phyloP scores from a whole-genome alignment of 2,797 vertebrate species.

The Otolemur crassicaudatus region DNA sequence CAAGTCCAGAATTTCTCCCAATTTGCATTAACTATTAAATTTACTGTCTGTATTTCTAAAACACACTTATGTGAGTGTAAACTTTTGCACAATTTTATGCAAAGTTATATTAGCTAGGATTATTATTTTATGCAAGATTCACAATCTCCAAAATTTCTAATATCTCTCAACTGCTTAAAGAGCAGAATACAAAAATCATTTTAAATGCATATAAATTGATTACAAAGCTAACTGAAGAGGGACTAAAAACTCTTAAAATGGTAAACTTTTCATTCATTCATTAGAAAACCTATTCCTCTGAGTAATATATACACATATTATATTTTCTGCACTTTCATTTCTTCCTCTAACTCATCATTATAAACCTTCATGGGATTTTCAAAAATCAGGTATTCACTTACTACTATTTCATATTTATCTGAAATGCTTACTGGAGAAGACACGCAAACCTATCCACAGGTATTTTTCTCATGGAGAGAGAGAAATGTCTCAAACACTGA shows the following conservation, averaged over 20 bases:
- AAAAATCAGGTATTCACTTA: neutral
- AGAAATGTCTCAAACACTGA: constrained; percentile 19
- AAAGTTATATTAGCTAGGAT: neutral
- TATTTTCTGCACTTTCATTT: neutral
- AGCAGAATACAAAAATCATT: neutral
- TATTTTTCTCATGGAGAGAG: constrained; percentile 34
- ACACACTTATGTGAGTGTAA: neutral
- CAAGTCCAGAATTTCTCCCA: neutral
- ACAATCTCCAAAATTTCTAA: constrained; percentile 21
- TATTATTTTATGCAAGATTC: constrained; percentile 31
- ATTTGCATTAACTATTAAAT: constrained; percentile 12
- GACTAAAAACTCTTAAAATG: constrained; percentile 1
- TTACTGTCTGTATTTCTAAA: constrained; percentile 48
- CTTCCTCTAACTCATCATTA: neutral
- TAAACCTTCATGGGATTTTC: neutral
- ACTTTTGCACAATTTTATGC: neutral
- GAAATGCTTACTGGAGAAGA: neutral
- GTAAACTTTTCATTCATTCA: constrained; percentile 39
- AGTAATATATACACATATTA: neutral
- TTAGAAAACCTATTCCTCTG: neutral
- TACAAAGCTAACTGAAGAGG: neutral
- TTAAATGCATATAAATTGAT: neutral
- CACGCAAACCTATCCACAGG: neutral
- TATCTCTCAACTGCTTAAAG: neutral
- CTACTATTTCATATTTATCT: neutral